Evolutionary conservation across 2,888 invertebrate species (phyloP), one percentile per base, ranked within the genome.

Genomic region (Drosophila dives): DNA sequence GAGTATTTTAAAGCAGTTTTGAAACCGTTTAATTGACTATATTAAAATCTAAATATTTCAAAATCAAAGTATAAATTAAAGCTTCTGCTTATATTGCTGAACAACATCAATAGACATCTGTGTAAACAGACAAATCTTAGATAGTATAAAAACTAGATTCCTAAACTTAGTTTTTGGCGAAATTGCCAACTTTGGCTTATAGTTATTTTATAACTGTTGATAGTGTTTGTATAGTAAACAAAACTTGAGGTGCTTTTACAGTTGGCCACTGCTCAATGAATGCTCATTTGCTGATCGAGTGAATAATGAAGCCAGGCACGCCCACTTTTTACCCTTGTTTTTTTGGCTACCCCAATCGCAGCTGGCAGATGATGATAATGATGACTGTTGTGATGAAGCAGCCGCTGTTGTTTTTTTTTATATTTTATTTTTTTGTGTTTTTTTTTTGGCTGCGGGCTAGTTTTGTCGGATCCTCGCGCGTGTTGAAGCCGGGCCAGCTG

Each of bases 401-500:
- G 58, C 34, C 54, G 75, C 38, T 76, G 70, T 51, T 63, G 64
- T 20, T 34, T 20, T 7, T 45, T 40, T 38, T 34, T 36, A 2
- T 38, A 29, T n/a, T 17, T 29, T 42, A 3, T 40, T 17, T 38
- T 38, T 34, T 15, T 36, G 1, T 38, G 2, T 17, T 38, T 12
- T 3, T 23, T 5, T 54, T n/a, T 17, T 74, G 78, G 64, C 79
- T 75, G 10, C 65, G 75, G 75, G 78, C 79, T 38, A 61, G 71
- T 64, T 42, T 49, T 68, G 66, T 74, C 64, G 66, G 77, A 74
- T 78, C 77, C 70, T 77, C 78, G 67, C 76, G 76, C 81, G 76
- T 82, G 68, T 71, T 77, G 60, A 72, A 72, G 70, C 36, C 58
- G 56, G 75, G 77, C 73, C 84, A 83, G 86, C 84, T 86, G 86